Evolutionary conservation across 2,113 vertebrate species (phyloP), one percentile per base, ranked within the genome.

Genomic region (Eulemur rufifrons): DNA sequence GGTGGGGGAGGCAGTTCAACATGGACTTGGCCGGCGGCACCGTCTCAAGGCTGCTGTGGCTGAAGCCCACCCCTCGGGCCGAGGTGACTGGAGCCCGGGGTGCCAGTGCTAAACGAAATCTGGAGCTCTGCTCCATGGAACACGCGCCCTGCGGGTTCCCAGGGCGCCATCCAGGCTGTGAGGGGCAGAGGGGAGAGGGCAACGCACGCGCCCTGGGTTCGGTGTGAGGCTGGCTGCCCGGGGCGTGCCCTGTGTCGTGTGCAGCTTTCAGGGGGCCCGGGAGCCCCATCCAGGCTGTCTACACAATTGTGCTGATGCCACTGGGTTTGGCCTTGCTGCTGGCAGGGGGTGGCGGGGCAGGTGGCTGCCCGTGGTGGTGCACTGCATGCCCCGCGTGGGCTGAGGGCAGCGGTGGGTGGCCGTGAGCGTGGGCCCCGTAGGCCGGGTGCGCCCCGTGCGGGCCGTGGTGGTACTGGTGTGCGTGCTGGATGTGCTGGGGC

Each of bases 301-400:
- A 99, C 98, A 99, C 99, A 97, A 99, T 98, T 42, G 99, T 99
- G 98, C 99, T 99, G 98, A 99, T 99, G 97, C 99, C 99, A 1
- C 99, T 99, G 98, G 99, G 99, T 97, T 99, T 99, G 98, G 99
- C 98, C 98, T 99, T 99, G 95, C 99, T 98, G 99, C 99, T 98
- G 98, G 99, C 95, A 56, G 99, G 98, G 86, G 52, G 97, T 71
- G 99, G 97, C 0, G 99, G 98, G 54, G 98, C 98, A 3, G 98
- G 97, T 5, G 98, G 99, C 68, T 99, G 99, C 74, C 98, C 98
- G 0, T 99, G 99, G 98, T 97, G 99, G 94, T 99, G 99, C 18
- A 98, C 97, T 4, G 98, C 66, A 52, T 99, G 99, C 54, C 98
- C 64, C 4, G 95, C 32, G 61, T 98, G 99, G 69, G 99, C 98